Percentiles rank a stretch among this genome's conserved stretches.
Conservation (phyloP, 1,140 invertebrate genomes). For the Brachionus rubens region DNA sequence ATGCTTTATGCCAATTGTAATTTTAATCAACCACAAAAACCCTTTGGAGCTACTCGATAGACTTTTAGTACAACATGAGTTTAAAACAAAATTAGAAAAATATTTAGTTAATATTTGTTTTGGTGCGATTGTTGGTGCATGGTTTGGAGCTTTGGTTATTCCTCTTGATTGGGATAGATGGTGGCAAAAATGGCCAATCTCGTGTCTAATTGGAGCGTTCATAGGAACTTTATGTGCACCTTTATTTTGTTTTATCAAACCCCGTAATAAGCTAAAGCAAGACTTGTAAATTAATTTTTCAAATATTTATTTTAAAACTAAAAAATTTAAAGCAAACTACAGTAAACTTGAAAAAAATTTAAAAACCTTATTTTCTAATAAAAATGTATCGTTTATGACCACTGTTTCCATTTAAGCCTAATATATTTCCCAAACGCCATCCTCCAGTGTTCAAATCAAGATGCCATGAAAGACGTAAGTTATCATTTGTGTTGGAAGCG, state of each 20-base stretch:
- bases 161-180: constrained; percentile 40
- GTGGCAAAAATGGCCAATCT: constrained; percentile 41
- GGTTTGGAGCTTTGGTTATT: constrained; percentile 21
- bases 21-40: background rate
- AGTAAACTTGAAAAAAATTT: too few species aligned
- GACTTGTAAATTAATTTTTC: constrained; percentile 78
- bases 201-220: background rate
- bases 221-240: background rate
- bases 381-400: too few species aligned
- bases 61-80: constrained; percentile 8
- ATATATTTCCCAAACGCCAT: too few species aligned
- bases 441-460: too few species aligned
- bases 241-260: background rate
- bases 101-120: background rate
- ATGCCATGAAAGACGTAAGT: too few species aligned
- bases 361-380: too few species aligned
- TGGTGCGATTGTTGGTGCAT: constrained; percentile 4
- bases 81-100: background rate
- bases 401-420: too few species aligned
- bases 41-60: background rate
- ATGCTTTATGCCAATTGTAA: background rate
- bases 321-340: too few species aligned
- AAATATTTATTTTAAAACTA: too few species aligned
- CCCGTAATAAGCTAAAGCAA: constrained; percentile 68
- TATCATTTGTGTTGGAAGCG: too few species aligned